Percentiles rank a stretch among this genome's conserved stretches.
phyloP scores from a whole-genome alignment of 2,113 vertebrate genomes.

The Otus sunia region DNA sequence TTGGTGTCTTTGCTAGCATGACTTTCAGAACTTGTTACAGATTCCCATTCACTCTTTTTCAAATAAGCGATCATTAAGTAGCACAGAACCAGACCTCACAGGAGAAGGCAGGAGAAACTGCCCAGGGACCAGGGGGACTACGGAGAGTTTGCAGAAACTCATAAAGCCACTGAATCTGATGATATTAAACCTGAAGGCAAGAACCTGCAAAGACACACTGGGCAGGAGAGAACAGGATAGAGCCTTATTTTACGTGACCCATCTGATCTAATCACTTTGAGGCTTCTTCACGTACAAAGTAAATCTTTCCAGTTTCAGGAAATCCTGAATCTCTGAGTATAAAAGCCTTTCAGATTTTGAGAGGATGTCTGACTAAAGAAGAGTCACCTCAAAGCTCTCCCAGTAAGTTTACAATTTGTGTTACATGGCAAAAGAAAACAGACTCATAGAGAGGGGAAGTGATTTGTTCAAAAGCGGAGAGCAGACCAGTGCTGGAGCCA shows the following conservation, averaged over 20 bases:
- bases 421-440: neutral
- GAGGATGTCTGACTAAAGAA: neutral
- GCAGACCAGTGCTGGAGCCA: neutral
- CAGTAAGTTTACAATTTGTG: neutral
- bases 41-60: neutral
- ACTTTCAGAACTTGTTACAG: neutral
- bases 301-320: neutral
- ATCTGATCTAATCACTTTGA: neutral
- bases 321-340: neutral
- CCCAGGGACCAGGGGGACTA: neutral
- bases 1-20: neutral
- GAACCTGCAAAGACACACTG: neutral
- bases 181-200: neutral
- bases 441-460: neutral
- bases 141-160: neutral
- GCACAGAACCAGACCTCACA: neutral
- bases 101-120: neutral
- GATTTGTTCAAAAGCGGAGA: neutral
- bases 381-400: neutral
- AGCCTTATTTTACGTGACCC: neutral
- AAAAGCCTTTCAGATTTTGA: neutral
- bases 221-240: neutral
- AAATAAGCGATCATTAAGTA: neutral
- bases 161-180: neutral
- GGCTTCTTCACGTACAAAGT: neutral